Evolutionary conservation across 2,888 invertebrate genomes (phyloP).

Genomic region (Auanema sp.): DNA sequence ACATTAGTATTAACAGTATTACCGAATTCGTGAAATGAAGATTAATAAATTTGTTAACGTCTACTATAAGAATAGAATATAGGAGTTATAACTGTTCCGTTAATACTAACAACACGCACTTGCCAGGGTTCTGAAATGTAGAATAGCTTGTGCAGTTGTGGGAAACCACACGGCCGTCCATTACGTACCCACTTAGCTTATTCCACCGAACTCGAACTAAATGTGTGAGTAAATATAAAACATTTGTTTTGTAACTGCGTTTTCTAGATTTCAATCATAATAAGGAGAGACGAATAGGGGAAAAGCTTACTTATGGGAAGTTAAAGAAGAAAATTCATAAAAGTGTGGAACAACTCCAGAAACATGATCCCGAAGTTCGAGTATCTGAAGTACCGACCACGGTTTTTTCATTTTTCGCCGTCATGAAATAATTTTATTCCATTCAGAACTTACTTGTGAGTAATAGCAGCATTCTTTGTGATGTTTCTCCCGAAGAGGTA

Average conservation of each 20-base stretch:
- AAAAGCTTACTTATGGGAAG: conserved; percentile 35
- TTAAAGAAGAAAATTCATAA: conserved; percentile 38
- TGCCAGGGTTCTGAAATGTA: too few species aligned
- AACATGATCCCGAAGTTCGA: conserved; percentile 44
- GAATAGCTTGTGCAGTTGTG: too few species aligned
- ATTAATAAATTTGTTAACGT: too few species aligned
- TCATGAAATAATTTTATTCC: not conserved
- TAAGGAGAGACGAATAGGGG: conserved; percentile 36
- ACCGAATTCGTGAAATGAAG: too few species aligned
- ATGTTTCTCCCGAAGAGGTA: conserved; percentile 48
- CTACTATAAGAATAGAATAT: too few species aligned
- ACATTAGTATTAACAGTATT: too few species aligned
- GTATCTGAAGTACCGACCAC: conserved; percentile 39
- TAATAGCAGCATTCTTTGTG: conserved; percentile 52
- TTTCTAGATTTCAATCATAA: conserved; percentile 41
- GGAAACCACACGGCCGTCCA: too few species aligned
- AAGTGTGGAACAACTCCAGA: conserved; percentile 38
- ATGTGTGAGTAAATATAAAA: not conserved
- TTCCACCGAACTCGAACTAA: too few species aligned
- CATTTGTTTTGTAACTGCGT: not conserved
- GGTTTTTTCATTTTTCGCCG: conserved; percentile 17
- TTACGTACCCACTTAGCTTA: too few species aligned
- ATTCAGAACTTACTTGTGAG: conserved; percentile 47
- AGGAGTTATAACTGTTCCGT: too few species aligned
- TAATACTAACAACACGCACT: too few species aligned